A percentile compares a stretch with the other conserved stretches of the same genome.
Conservation (phyloP, 2,888 invertebrate genomes). For the Pammene fasciana region DNA sequence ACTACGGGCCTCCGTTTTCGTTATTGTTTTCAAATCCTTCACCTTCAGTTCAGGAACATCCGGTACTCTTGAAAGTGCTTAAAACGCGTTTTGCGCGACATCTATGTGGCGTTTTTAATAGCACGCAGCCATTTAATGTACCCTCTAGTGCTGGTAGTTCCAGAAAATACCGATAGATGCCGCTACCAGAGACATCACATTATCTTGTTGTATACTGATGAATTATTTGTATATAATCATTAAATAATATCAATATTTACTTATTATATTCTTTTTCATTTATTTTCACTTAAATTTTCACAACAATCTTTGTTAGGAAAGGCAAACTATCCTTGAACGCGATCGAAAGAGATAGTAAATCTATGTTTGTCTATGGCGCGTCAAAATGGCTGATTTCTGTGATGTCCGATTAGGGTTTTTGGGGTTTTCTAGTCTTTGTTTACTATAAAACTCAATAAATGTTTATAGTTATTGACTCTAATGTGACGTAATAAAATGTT, state of each 20-base stretch:
- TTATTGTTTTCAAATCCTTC: too few species aligned
- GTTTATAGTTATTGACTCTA: slow-evolving; percentile 67
- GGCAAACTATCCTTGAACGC: slow-evolving; percentile 36
- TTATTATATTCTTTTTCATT: not conserved
- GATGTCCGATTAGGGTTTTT: slow-evolving; percentile 76
- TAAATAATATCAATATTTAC: not conserved
- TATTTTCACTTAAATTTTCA: not conserved
- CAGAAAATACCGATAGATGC: not conserved
- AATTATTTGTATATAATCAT: too few species aligned
- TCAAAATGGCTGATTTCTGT: slow-evolving; percentile 80
- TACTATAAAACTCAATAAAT: slow-evolving; percentile 73
- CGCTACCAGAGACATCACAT: not conserved
- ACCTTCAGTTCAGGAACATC: too few species aligned
- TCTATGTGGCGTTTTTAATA: not conserved
- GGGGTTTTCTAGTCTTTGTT: slow-evolving; percentile 73
- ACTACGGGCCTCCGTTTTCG: too few species aligned
- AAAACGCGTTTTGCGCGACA: not conserved
- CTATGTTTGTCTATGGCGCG: slow-evolving; percentile 70
- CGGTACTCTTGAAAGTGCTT: too few species aligned
- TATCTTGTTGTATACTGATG: too few species aligned
- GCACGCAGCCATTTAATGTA: not conserved
- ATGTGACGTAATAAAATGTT: slow-evolving; percentile 79
- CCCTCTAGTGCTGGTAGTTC: not conserved
- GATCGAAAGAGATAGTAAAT: slow-evolving; percentile 37
- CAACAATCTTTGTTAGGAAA: not conserved